Percentiles rank a stretch among this genome's conserved stretches.
Evolutionary conservation across 2,888 invertebrate species (phyloP).

Genomic region (Aporophyla nigra): DNA sequence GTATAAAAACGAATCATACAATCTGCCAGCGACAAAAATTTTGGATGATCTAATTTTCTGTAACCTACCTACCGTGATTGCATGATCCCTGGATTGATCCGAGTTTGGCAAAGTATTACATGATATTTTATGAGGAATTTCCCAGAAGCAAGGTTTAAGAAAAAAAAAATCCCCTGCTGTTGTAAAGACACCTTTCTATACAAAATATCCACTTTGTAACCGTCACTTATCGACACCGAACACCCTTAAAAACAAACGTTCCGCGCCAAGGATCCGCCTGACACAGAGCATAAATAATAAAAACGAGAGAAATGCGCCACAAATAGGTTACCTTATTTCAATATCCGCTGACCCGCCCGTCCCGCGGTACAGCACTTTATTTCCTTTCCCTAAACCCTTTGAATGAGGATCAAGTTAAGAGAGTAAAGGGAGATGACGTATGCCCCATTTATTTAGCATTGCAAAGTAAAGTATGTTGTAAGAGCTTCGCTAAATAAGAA

Average conservation of each 20-base stretch:
- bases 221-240: slow-evolving; percentile 5
- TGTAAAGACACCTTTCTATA: neutral
- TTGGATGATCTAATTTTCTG: too few relatives aligned
- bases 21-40: too few relatives aligned
- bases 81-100: neutral
- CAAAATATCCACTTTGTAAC: neutral
- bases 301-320: slow-evolving; percentile 60
- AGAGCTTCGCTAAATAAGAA: slow-evolving; percentile 10
- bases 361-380: slow-evolving; percentile 74
- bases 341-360: slow-evolving; percentile 79
- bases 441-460: slow-evolving; percentile 35
- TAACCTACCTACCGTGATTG: neutral
- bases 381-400: slow-evolving; percentile 73
- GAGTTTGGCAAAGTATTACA: too few relatives aligned
- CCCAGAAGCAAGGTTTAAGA: too few relatives aligned
- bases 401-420: slow-evolving; percentile 43
- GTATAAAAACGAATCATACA: too few relatives aligned
- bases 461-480: slow-evolving; percentile 29
- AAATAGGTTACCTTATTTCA: slow-evolving; percentile 80
- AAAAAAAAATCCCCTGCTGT: too few relatives aligned
- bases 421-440: slow-evolving; percentile 39
- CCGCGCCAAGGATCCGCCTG: slow-evolving; percentile 30
- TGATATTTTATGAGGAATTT: neutral
- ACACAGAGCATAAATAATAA: slow-evolving; percentile 71
- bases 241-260: slow-evolving; percentile 15